Evolutionary conservation across 2,113 vertebrate species (phyloP).

Genomic region (Aspidoscelis tigris): DNA sequence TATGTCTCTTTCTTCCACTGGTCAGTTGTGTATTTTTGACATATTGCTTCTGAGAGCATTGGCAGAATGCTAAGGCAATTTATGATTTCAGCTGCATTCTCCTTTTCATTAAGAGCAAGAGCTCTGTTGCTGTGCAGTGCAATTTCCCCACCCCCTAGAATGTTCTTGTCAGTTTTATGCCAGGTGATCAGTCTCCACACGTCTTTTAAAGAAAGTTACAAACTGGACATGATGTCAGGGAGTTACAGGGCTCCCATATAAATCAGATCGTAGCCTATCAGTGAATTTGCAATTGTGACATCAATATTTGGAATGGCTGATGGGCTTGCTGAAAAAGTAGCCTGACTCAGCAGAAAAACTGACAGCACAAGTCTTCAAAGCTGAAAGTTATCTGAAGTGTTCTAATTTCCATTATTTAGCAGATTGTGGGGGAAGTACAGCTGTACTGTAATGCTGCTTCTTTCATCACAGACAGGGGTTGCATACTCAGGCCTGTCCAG

Average conservation of each 20-base stretch:
- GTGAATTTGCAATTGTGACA: background rate
- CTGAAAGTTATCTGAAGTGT: slow-evolving; percentile 13
- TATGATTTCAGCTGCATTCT: background rate
- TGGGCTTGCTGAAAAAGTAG: slow-evolving; percentile 2
- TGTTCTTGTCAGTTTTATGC: background rate
- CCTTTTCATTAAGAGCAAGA: background rate
- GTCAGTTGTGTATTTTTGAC: background rate
- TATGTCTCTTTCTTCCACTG: background rate
- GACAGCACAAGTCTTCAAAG: slow-evolving; percentile 13
- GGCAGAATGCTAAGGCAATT: background rate
- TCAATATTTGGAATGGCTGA: background rate
- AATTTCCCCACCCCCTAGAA: background rate
- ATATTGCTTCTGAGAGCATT: background rate
- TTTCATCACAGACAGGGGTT: background rate
- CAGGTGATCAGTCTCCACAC: slow-evolving; percentile 13
- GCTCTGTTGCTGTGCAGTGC: background rate
- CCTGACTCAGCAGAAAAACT: slow-evolving; percentile 1
- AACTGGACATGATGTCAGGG: background rate
- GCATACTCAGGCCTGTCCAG: background rate
- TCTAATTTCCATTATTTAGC: background rate
- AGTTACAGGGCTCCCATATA: background rate
- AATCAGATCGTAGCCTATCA: slow-evolving; percentile 2
- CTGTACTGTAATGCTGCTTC: background rate
- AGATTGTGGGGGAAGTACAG: background rate
- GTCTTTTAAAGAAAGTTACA: slow-evolving; percentile 6